Conservation (phyloP, 2,888 invertebrate species). For the Lordiphosa andalusiaca region DNA sequence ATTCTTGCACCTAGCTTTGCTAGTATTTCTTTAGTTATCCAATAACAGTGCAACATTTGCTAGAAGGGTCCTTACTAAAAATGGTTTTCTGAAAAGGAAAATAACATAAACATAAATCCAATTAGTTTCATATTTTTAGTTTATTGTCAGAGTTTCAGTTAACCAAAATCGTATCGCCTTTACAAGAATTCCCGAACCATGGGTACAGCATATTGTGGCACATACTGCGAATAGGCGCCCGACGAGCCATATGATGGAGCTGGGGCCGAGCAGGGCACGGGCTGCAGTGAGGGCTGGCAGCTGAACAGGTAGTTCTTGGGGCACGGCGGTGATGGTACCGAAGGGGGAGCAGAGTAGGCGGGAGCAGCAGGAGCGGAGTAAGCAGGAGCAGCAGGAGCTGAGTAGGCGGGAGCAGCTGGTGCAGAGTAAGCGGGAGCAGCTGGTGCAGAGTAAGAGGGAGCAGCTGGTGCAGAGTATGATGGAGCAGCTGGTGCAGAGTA, state of each 20-base stretch:
- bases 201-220: slow-evolving; percentile 71
- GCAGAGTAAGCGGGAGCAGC: slow-evolving; percentile 44
- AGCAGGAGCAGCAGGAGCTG: slow-evolving; percentile 53
- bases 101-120: too few species aligned
- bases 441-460: slow-evolving; percentile 40
- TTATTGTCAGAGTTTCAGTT: slow-evolving; percentile 19
- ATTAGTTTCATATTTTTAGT: slow-evolving; percentile 9
- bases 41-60: too few species aligned
- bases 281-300: slow-evolving; percentile 72
- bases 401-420: slow-evolving; percentile 51
- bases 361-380: slow-evolving; percentile 35
- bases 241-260: slow-evolving; percentile 59
- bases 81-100: too few species aligned
- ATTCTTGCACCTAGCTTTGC: too few species aligned
- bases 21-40: too few species aligned
- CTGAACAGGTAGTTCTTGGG: slow-evolving; percentile 76
- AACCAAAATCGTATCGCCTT: slow-evolving; percentile 11
- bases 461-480: slow-evolving; percentile 33
- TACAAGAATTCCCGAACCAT: slow-evolving; percentile 63
- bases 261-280: slow-evolving; percentile 70
- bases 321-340: slow-evolving; percentile 69
- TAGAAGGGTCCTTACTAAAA: too few species aligned
- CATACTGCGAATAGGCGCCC: slow-evolving; percentile 72
- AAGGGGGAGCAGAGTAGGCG: slow-evolving; percentile 24
- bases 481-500: slow-evolving; percentile 41